Evolutionary conservation across 2,888 invertebrate species (phyloP), one percentile per base, ranked within the genome.

Genomic region (Amiota mariae): DNA sequence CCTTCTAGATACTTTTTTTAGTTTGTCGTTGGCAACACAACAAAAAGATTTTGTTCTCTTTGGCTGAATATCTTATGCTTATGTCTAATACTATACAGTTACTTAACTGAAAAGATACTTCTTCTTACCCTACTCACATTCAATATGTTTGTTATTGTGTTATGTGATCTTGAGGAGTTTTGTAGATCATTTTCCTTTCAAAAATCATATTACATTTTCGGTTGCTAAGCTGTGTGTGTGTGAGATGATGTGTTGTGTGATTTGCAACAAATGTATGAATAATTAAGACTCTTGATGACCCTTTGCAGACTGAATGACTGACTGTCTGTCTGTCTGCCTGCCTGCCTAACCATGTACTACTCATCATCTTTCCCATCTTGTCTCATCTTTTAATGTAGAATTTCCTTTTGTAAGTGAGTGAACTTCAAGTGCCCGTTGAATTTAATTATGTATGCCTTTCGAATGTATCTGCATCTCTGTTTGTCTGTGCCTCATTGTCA

Each of bases 251-350:
- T 59, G 73, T 70, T 73, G 36, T 36, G 36, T 36, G 36, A 57
- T 57, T 74, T 46, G 66, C 75, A 68, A 75, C 77, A 80, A 80
- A 80, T 80, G 82, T 76, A 80, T 79, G 81, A 81, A 84, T 82
- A 82, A 82, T 84, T 77, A 75, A 71, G 66, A 74, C 79, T 78
- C 18, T n/a, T 12, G 47, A 15, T 24, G 15, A 12, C n/a, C 54
- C 18, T 11, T 59, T 3, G 59, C 11, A 36, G 61, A 84, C 84
- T 84, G 79, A 75, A 51, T 66, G 70, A 71, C 64, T 59, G 72
- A 61, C 72, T 67, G 66, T 67, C 66, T 66, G 68, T 61, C 57
- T 73, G 61, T 74, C 71, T 56, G 71, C 61, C 75, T 49, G 74
- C 66, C 71, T 49, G 71, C n/a, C 57, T 61, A 70, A n/a, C n/a